A percentile compares a stretch with the other conserved stretches of the same genome.
Conservation (phyloP, 2,797 vertebrate genomes). For the Pteropus rufus region DNA sequence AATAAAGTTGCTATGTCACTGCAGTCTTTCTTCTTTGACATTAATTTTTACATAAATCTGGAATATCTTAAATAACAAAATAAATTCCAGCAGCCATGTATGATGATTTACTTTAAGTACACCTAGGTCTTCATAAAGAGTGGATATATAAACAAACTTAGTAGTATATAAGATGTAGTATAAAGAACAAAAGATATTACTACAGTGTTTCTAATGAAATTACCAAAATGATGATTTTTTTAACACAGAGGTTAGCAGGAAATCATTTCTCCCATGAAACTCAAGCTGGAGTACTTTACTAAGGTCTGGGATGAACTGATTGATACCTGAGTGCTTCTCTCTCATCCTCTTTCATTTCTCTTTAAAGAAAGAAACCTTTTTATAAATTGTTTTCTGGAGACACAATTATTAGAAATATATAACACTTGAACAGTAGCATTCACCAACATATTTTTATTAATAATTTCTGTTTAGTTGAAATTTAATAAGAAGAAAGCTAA, state of each 20-base stretch:
- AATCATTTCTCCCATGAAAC: background rate
- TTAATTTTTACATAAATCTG: background rate
- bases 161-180: background rate
- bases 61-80: background rate
- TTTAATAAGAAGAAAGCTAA: background rate
- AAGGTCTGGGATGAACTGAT: background rate
- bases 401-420: background rate
- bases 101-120: background rate
- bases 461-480: background rate
- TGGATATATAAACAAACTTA: background rate
- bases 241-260: background rate
- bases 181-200: background rate
- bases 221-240: background rate
- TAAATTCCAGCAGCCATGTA: background rate
- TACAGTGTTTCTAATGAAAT: background rate
- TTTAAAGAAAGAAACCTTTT: background rate
- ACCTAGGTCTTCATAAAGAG: background rate
- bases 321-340: background rate
- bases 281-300: background rate
- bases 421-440: background rate
- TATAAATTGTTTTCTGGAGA: background rate
- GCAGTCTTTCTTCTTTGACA: background rate
- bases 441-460: background rate
- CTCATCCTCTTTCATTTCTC: background rate
- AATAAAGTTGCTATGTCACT: background rate